Evolutionary conservation across 2,888 invertebrate genomes (phyloP).

Genomic region (Flexamia atlantica): DNA sequence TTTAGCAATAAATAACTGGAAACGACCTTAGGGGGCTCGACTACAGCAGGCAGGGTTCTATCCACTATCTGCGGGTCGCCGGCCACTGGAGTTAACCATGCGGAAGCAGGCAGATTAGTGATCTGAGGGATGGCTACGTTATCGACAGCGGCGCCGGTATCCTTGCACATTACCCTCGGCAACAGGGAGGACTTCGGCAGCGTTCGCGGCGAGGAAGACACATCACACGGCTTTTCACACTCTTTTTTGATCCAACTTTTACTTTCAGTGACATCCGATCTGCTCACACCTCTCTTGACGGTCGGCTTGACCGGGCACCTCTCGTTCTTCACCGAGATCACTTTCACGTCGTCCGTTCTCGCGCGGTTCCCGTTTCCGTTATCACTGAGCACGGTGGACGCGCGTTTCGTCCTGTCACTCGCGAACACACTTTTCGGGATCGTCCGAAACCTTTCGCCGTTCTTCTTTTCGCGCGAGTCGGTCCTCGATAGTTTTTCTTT

Average conservation of each 20-base stretch:
- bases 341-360: background rate
- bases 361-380: background rate
- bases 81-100: background rate
- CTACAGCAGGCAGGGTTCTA: background rate
- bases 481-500: conserved; percentile 19
- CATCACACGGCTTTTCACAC: background rate
- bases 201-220: background rate
- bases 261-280: background rate
- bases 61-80: background rate
- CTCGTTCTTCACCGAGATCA: background rate
- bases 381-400: background rate
- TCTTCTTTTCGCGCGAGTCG: background rate
- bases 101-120: background rate
- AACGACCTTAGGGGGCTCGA: background rate
- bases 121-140: background rate
- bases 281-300: background rate
- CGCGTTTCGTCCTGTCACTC: background rate
- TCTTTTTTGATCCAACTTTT: background rate
- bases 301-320: background rate
- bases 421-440: background rate
- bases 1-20: background rate
- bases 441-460: background rate
- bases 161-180: conserved; percentile 25
- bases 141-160: background rate
- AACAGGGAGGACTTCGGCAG: background rate